Evolutionary conservation across 2,113 vertebrate species (phyloP).

Genomic region (Dipodomys ordii): DNA sequence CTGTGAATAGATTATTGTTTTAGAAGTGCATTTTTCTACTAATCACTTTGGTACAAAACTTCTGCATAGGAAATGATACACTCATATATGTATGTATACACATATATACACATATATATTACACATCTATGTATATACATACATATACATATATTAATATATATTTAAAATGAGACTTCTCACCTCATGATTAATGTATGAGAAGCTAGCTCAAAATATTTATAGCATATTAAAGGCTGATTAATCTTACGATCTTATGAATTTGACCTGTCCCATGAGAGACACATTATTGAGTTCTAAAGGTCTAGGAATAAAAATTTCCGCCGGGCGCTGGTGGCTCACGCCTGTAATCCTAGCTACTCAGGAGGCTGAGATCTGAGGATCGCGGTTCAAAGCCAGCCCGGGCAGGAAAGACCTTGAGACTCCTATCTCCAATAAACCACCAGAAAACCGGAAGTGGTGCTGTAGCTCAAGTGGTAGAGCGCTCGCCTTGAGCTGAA

Average conservation of each 20-base stretch:
- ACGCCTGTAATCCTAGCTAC: too few species aligned
- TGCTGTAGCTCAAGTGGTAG: too few species aligned
- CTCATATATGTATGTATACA: not conserved
- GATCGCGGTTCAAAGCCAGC: too few species aligned
- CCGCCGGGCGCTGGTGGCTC: too few species aligned
- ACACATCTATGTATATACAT: too few species aligned
- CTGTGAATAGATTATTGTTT: conserved; percentile 17
- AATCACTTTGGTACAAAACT: not conserved
- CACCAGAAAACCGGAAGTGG: too few species aligned
- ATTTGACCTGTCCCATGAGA: conserved; percentile 50
- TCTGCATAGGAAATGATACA: conserved; percentile 37
- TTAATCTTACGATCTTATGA: conserved; percentile 68
- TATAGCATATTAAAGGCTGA: conserved; percentile 67
- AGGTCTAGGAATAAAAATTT: conserved; percentile 60
- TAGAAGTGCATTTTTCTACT: conserved; percentile 28
- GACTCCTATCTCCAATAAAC: too few species aligned
- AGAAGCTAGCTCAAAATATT: conserved; percentile 75
- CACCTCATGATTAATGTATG: conserved; percentile 62
- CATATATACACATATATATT: too few species aligned
- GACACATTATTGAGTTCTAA: conserved; percentile 51
- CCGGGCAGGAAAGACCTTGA: too few species aligned
- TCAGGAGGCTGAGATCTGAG: too few species aligned
- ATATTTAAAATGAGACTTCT: conserved; percentile 72
- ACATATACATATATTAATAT: too few species aligned
- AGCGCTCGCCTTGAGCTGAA: too few species aligned